Evolutionary conservation across 2,888 invertebrate species (phyloP).

Genomic region (Hartigia nigra): DNA sequence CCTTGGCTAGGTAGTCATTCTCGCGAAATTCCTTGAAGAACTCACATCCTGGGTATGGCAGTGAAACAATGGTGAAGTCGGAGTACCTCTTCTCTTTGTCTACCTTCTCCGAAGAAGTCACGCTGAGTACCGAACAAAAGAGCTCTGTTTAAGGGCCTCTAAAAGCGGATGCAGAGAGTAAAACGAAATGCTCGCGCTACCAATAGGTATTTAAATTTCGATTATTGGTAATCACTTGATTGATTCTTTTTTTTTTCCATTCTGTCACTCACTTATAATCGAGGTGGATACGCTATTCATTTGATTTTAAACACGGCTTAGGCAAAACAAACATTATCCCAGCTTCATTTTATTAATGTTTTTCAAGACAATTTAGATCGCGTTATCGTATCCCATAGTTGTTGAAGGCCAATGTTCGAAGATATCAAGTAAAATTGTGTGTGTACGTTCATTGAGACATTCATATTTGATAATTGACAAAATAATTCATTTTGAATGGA

Average conservation of each 20-base stretch:
- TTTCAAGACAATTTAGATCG: neutral
- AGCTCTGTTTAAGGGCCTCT: conserved; percentile 42
- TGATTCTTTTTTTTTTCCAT: neutral
- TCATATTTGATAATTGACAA: neutral
- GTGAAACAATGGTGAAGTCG: conserved; percentile 77
- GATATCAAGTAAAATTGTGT: neutral
- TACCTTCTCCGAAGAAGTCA: conserved; percentile 86
- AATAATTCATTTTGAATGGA: neutral
- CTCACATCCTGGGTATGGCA: conserved; percentile 88
- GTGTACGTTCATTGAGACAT: neutral
- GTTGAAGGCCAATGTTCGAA: neutral
- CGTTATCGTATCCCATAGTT: neutral
- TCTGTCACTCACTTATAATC: neutral
- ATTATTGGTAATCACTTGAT: neutral
- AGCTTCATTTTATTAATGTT: neutral
- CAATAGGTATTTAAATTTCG: conserved; percentile 23
- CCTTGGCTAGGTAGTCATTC: conserved; percentile 75
- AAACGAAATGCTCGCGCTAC: conserved; percentile 33
- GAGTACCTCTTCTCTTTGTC: conserved; percentile 81
- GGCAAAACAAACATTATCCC: neutral
- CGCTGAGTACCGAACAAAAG: conserved; percentile 67
- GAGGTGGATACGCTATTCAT: neutral
- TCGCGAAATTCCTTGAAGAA: conserved; percentile 82
- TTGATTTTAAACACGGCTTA: neutral
- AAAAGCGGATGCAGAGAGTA: conserved; percentile 35